phyloP scores from a whole-genome alignment of 1,140 invertebrate genomes.

The Zaprionus vittiger region DNA sequence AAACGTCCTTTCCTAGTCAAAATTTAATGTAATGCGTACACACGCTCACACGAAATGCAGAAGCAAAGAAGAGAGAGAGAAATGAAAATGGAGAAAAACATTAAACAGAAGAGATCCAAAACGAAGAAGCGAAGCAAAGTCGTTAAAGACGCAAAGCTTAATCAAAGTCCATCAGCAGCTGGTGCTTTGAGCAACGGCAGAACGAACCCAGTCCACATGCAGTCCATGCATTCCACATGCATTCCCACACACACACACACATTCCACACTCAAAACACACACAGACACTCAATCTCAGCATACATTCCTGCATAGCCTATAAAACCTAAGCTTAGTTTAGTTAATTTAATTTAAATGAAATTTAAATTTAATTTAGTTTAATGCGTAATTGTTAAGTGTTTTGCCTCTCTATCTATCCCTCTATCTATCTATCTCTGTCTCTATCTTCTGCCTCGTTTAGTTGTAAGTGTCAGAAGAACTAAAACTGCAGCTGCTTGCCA shows the following conservation, averaged over 20 bases:
- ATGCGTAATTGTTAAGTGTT: constrained; percentile 72
- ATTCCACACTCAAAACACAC: constrained; percentile 13
- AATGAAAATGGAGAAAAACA: constrained; percentile 8
- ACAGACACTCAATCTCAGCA: constrained; percentile 36
- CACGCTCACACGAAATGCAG: constrained; percentile 43
- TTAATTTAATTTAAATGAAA: constrained; percentile 83
- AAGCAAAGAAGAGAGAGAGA: constrained; percentile 13
- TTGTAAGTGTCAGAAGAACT: constrained; percentile 15
- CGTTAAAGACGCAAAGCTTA: constrained; percentile 31
- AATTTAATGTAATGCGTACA: constrained; percentile 70
- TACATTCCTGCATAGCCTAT: constrained; percentile 72
- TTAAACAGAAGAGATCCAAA: constrained; percentile 6
- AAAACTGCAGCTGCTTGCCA: constrained; percentile 66
- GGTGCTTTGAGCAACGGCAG: constrained; percentile 63
- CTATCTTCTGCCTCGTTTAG: constrained; percentile 29
- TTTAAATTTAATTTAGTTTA: constrained; percentile 83
- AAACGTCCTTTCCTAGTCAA: constrained; percentile 84
- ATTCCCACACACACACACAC: constrained; percentile 28
- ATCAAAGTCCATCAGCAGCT: constrained; percentile 49
- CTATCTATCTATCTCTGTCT: constrained; percentile 15
- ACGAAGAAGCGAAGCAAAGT: constrained; percentile 17
- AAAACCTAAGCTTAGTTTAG: constrained; percentile 68
- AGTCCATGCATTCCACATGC: constrained; percentile 31
- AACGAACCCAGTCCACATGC: constrained; percentile 45
- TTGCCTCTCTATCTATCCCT: constrained; percentile 23